Evolutionary conservation across 2,797 vertebrate species (phyloP), one percentile per base, ranked within the genome.

Genomic region (Malacoctenus gilli): DNA sequence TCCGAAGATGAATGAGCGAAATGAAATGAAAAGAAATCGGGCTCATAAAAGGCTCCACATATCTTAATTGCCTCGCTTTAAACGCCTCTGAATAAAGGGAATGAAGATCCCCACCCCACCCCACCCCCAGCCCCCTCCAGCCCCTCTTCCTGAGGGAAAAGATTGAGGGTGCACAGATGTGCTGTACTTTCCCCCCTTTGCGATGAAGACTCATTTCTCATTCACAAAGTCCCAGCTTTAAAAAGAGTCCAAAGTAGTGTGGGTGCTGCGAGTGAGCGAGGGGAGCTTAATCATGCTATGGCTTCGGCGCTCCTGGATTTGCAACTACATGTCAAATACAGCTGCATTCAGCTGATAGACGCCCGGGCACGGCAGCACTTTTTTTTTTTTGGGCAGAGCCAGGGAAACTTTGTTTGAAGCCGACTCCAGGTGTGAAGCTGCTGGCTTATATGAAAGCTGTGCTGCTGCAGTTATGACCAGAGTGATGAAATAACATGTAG

Each of bases 201-300:
- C 62, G 53, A 44, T 37, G 65, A 79, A 44, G 69, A 72, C 66
- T 72, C 65, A 77, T 85, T 82, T 71, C 35, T 46, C 34, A 79
- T 85, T 86, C 69, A 82, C 72, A 79, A 82, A 85, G 79, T 72
- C 38, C 28, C 61, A 56, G 75, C 58, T 87, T 80, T 73, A 70
- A 81, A 77, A 69, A 52, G 58, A 56, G 36, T 59, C 55, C 56
- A 74, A 61, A 74, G 42, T 69, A 59, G 18, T 22, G 49, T 35
- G 40, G 12, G 18, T 43, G 14, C 59, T 32, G 30, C 14, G 22
- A 34, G 18, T 39, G 18, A 13, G 14, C 4, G 1, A 7, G 41
- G 12, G 37, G 19, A 56, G 51, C 1, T 28, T 46, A 65, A 68
- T 75, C 52, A 61, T 76, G 65, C 41, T 36, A 23, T 56, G 18